Percentiles rank a stretch among this genome's conserved stretches.
Conservation (phyloP, 2,113 vertebrate species). For the Megaceryle maxima region DNA sequence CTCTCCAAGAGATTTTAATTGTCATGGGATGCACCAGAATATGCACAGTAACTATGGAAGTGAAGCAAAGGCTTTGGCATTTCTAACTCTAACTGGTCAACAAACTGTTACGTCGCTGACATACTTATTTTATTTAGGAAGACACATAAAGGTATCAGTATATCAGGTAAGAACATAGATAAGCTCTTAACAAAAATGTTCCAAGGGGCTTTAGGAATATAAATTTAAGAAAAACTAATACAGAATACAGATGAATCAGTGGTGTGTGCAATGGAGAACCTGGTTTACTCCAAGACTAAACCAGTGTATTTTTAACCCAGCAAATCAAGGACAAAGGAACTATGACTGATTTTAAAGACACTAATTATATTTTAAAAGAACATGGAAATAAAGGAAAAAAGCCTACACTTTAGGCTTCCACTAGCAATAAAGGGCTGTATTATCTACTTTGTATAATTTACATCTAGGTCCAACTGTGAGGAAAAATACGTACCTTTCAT, state of each 20-base stretch:
- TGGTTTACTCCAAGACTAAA: not conserved
- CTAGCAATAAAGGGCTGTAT: not conserved
- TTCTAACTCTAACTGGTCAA: not conserved
- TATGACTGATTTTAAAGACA: not conserved
- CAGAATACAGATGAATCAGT: not conserved
- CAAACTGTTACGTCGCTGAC: not conserved
- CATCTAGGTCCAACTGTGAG: not conserved
- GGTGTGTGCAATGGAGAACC: not conserved
- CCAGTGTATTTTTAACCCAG: not conserved
- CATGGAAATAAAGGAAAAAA: not conserved
- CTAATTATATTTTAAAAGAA: not conserved
- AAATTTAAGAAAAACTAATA: not conserved
- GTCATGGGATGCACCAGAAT: not conserved
- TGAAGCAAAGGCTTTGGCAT: not conserved
- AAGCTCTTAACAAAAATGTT: not conserved
- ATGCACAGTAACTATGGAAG: not conserved
- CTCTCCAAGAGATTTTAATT: not conserved
- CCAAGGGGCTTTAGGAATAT: not conserved
- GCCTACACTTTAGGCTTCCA: not conserved
- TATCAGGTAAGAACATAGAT: not conserved
- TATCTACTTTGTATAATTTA: not conserved
- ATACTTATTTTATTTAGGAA: not conserved
- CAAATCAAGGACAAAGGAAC: not conserved
- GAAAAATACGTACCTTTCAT: slow-evolving; percentile 87
- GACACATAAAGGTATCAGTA: not conserved